Percentiles rank a stretch among this genome's conserved stretches.
Evolutionary conservation across 2,888 invertebrate species (phyloP).

Genomic region (Orchesella flavescens): DNA sequence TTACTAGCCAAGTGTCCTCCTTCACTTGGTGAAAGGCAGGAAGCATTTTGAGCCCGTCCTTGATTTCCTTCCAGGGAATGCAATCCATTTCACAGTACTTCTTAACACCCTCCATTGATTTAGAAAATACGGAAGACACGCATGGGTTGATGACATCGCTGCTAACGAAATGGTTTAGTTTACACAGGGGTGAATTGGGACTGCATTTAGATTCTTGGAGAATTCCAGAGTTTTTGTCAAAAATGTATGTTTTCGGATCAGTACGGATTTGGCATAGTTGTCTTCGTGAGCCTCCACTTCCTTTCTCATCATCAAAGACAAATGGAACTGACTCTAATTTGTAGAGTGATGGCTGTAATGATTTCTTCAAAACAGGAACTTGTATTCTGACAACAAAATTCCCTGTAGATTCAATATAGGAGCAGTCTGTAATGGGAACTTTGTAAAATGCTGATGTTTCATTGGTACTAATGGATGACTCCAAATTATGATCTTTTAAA

Average conservation of each 20-base stretch:
- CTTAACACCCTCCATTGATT: constrained; percentile 47
- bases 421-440: constrained; percentile 66
- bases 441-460: constrained; percentile 64
- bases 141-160: constrained; percentile 63
- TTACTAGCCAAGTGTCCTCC: constrained; percentile 60
- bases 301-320: constrained; percentile 56
- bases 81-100: constrained; percentile 65
- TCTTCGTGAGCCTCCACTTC: constrained; percentile 12
- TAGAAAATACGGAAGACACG: constrained; percentile 59
- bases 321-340: constrained; percentile 65
- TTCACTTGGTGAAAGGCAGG: constrained; percentile 50
- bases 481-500: constrained; percentile 23
- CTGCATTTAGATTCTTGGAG: constrained; percentile 56
- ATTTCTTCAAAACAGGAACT: constrained; percentile 55
- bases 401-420: constrained; percentile 60
- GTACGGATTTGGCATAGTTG: constrained; percentile 62
- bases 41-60: constrained; percentile 51
- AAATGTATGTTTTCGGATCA: constrained; percentile 50
- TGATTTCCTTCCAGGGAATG: constrained; percentile 45
- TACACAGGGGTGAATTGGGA: constrained; percentile 59
- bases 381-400: constrained; percentile 65
- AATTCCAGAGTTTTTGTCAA: constrained; percentile 54
- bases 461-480: constrained; percentile 40
- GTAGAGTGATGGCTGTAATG: constrained; percentile 48
- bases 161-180: constrained; percentile 40